Evolutionary conservation across 2,113 vertebrate species (phyloP), one percentile per base, ranked within the genome.

Genomic region (Tamias sibiricus): DNA sequence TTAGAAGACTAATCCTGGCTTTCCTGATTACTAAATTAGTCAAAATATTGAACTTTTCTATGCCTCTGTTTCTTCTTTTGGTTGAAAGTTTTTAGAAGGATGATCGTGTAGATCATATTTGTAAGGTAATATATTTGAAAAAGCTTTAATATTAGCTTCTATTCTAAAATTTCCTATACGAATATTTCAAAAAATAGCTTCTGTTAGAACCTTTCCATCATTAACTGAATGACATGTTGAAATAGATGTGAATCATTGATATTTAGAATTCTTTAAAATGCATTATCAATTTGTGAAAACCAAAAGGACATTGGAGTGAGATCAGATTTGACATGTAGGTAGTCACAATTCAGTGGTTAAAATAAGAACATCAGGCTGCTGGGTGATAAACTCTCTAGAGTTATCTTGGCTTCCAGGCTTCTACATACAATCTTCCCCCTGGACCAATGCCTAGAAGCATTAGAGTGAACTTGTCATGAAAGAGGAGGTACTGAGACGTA

Each of bases 131-230:
- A 3, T 80, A 82, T 94, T 95, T 87, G 40, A 92, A 94, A 94
- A 90, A 83, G 57, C 10, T 42, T 90, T 75, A 49, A 69, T 52
- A 83, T 28, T 85, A 57, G 16, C 24, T 94, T 96, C 75, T 87
- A 94, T 71, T 87, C 30, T 90, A 94, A 75, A 94, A 80, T 94
- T 94, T 77, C 37, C 20, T 81, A 0, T 49, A 90, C 66, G 68
- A 89, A 88, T 17, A 44, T 54, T 64, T 93, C 0, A 89, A 64
- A 74, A 93, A 92, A 76, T 95, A 92, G 66, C 22, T 94, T 96
- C 84, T 72, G 6, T 81, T 95, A 95, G 92, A 66, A 84, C 95
- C 32, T 44, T 87, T 66, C 76, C 22, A 8, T 90, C 10, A 7
- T 74, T 89, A 90, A 84, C 59, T 80, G 30, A 24, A 47, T 94